Conservation (phyloP, 2,888 invertebrate species). For the Scaptomyza polygonia region DNA sequence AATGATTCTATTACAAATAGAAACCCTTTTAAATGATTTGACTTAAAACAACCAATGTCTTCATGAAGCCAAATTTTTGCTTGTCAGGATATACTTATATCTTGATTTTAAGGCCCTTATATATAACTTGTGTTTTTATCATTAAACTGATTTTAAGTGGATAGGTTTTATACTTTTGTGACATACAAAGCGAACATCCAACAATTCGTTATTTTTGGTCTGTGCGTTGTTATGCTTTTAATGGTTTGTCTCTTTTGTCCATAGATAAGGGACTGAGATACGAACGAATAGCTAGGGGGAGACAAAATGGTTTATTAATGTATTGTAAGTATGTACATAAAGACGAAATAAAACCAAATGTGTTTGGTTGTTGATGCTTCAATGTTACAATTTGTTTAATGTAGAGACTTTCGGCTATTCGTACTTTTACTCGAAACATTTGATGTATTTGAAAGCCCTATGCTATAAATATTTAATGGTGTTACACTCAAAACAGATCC, state of each 20-base stretch:
- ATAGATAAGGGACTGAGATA: conserved; percentile 43
- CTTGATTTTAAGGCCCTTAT: background rate
- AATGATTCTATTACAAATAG: background rate
- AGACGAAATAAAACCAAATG: conserved; percentile 1
- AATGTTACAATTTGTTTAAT: conserved; percentile 1
- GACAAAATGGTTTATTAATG: background rate
- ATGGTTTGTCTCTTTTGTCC: conserved; percentile 42
- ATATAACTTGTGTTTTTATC: background rate
- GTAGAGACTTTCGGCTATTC: background rate
- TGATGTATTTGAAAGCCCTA: background rate
- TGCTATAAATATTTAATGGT: background rate
- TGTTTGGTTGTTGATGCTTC: conserved; percentile 21
- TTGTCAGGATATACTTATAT: too few relatives aligned
- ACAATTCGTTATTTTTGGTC: conserved; percentile 4
- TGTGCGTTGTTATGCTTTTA: conserved; percentile 12
- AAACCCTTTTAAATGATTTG: background rate
- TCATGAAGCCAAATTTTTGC: too few relatives aligned
- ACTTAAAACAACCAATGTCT: background rate
- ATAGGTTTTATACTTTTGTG: too few relatives aligned
- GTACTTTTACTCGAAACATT: background rate
- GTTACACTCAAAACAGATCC: background rate
- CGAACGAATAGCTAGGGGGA: conserved; percentile 6
- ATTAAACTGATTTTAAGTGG: background rate
- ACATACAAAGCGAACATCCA: conserved; percentile 7
- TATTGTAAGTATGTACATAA: too few relatives aligned